Conservation (phyloP, 53 echinoderm and acorn worm genomes). For the Crossaster papposus region DNA sequence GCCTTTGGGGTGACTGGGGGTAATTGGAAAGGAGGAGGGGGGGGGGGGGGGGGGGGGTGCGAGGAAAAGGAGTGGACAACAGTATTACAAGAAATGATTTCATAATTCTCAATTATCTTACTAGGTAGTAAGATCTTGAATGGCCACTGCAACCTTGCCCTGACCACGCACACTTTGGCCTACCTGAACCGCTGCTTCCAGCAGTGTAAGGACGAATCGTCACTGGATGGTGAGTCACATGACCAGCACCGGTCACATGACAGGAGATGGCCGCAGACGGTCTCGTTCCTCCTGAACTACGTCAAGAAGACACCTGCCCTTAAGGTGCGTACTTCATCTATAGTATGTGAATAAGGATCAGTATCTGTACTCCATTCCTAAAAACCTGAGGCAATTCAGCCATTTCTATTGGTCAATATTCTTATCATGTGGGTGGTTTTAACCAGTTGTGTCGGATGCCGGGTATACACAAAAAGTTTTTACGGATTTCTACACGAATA, state of each 20-base stretch:
- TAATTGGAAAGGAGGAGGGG: too few relatives aligned
- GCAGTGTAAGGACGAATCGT: conserved; percentile 27
- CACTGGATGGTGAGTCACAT: not conserved
- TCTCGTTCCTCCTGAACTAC: conserved; percentile 62
- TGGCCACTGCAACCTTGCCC: conserved; percentile 71
- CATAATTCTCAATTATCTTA: not conserved
- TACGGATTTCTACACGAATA: too few relatives aligned
- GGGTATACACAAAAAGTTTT: too few relatives aligned
- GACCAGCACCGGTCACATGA: not conserved
- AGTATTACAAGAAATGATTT: too few relatives aligned
- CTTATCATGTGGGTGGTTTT: too few relatives aligned
- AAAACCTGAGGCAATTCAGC: too few relatives aligned
- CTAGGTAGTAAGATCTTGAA: conserved; percentile 69
- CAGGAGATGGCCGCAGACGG: conserved; percentile 51
- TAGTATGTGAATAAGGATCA: not conserved
- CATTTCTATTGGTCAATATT: too few relatives aligned
- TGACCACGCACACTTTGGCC: conserved; percentile 69
- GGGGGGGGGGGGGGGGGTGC: too few relatives aligned
- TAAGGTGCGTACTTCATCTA: conserved; percentile 51
- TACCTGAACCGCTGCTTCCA: conserved; percentile 65
- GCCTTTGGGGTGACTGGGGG: too few relatives aligned
- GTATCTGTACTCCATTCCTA: too few relatives aligned
- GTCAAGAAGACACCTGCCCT: conserved; percentile 65
- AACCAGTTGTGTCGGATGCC: too few relatives aligned
- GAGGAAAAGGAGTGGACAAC: too few relatives aligned